A percentile compares a stretch with the other conserved stretches of the same genome.
These are phyloP conservation scores for Helleia helle DNA, from an alignment of 2,888 invertebrate species.

Conservation along the genomic window DNA sequence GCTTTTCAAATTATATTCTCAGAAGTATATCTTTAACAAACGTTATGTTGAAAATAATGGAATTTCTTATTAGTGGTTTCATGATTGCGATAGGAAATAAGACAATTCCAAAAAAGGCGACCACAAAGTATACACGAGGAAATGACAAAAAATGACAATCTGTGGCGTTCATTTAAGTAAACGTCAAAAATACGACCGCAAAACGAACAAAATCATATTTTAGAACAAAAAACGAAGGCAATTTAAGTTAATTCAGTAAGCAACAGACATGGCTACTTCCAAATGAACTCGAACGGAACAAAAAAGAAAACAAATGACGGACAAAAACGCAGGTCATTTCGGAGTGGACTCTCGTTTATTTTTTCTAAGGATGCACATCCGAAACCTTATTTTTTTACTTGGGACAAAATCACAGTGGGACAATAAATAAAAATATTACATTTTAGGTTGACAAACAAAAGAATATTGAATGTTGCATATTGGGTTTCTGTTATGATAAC, in stretches of 20 bases:
- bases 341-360: constrained; percentile 64
- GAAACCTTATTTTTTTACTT: constrained; percentile 56
- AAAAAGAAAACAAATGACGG: constrained; percentile 70
- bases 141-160: constrained; percentile 9
- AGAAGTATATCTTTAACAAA: too few species aligned
- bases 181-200: constrained; percentile 39
- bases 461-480: background rate
- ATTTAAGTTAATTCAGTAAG: constrained; percentile 72
- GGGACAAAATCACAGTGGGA: background rate
- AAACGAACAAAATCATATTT: constrained; percentile 44
- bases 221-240: constrained; percentile 52
- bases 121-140: constrained; percentile 3
- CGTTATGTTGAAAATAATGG: too few species aligned
- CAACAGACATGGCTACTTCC: constrained; percentile 68
- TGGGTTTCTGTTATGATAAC: background rate
- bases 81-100: background rate
- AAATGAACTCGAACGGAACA: constrained; percentile 72
- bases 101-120: background rate
- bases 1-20: too few species aligned
- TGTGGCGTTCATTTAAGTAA: constrained; percentile 10
- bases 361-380: constrained; percentile 65
- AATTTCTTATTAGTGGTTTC: too few species aligned
- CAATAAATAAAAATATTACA: constrained; percentile 4
- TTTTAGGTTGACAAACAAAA: constrained; percentile 3
- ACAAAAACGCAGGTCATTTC: constrained; percentile 74